Conservation (phyloP, 1,140 invertebrate species). For the Drosophila mojavensis region DNA sequence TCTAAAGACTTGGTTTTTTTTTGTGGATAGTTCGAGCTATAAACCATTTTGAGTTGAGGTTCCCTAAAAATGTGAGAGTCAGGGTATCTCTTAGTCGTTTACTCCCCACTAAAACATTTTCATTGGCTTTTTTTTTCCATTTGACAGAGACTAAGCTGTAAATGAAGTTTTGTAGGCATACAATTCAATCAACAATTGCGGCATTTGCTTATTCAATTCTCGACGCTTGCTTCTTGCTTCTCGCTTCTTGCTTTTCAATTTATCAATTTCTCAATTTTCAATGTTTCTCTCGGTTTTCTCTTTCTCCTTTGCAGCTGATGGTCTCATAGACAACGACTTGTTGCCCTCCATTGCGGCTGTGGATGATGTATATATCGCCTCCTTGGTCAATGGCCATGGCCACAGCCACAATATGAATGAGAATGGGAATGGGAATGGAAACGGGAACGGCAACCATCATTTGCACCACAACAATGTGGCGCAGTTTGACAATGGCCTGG, state of each 20-base stretch:
- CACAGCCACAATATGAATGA: conserved; percentile 30
- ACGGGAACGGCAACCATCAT: conserved; percentile 21
- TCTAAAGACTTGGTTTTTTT: no score
- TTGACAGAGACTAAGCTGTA: conserved; percentile 33
- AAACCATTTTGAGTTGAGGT: no score
- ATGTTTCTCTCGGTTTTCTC: not conserved
- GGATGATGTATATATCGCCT: conserved; percentile 74
- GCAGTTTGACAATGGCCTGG: conserved; percentile 61
- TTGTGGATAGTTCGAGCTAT: no score
- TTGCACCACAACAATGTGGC: conserved; percentile 47
- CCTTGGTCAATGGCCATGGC: conserved; percentile 57
- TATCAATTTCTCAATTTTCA: not conserved
- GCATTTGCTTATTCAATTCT: conserved; percentile 44
- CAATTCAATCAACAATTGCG: conserved; percentile 47
- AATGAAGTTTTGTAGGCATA: conserved; percentile 37
- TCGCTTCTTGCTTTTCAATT: not conserved
- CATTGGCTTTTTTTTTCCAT: not conserved
- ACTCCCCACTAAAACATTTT: no score
- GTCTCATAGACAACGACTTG: conserved; percentile 56
- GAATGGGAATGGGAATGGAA: conserved; percentile 7
- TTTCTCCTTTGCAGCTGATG: conserved; percentile 41
- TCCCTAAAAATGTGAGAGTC: no score
- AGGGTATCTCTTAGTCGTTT: no score
- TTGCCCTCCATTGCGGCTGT: conserved; percentile 60
- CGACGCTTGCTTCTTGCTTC: conserved; percentile 4